Evolutionary conservation across 2,888 invertebrate species (phyloP).

Genomic region (Idaea straminata): DNA sequence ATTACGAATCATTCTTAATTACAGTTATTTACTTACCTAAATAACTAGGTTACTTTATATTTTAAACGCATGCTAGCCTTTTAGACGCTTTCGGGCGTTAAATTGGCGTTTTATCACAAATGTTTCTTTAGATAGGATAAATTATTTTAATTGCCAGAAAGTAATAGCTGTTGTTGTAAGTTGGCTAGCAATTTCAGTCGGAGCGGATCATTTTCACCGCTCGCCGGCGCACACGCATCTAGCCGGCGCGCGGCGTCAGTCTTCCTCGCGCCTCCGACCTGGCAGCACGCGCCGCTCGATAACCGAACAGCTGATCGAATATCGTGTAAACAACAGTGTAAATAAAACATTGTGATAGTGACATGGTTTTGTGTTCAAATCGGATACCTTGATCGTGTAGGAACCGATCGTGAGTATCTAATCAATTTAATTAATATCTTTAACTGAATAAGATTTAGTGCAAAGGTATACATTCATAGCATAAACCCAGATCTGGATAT

Average conservation of each 20-base stretch:
- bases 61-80: background rate
- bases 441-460: slow-evolving; percentile 15
- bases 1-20: background rate
- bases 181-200: slow-evolving; percentile 43
- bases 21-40: background rate
- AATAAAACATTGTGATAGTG: slow-evolving; percentile 69
- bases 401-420: slow-evolving; percentile 60
- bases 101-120: background rate
- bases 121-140: background rate
- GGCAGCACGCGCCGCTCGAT: slow-evolving; percentile 36
- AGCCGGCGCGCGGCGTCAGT: slow-evolving; percentile 39
- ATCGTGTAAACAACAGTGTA: slow-evolving; percentile 44
- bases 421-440: slow-evolving; percentile 8
- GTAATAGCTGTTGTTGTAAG: background rate
- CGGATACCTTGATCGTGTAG: slow-evolving; percentile 66
- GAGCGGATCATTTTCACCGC: slow-evolving; percentile 46
- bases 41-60: background rate
- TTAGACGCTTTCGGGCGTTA: background rate
- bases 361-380: slow-evolving; percentile 73
- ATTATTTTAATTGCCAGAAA: slow-evolving; percentile 1
- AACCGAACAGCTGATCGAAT: slow-evolving; percentile 35
- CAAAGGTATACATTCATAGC: slow-evolving; percentile 29
- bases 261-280: slow-evolving; percentile 47
- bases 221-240: slow-evolving; percentile 34
- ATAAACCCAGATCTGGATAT: slow-evolving; percentile 63